Base-by-base conservation (phyloP, 2,113 vertebrate genomes). In the Numenius arquata region DNA sequence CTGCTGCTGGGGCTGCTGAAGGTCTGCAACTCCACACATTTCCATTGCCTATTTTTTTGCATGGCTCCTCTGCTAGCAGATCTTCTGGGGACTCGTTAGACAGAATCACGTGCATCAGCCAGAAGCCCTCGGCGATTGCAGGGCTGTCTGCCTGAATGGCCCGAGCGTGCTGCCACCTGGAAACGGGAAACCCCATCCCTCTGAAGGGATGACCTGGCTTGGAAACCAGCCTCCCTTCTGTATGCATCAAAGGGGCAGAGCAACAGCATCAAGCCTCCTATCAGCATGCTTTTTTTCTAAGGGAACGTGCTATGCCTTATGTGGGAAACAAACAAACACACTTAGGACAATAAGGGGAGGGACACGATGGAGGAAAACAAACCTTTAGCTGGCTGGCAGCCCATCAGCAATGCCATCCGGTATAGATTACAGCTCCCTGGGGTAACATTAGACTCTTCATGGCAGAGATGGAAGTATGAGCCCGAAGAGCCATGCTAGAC, bases 391-490 rank as follows among this genome's bases (percentile, higher is more conserved):
- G 93, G 77, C 95, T 76, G 77, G 80, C 86, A 95, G 92, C 73
- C 90, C 1, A 26, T 61, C 86, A 91, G 89, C 91, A 76, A 67
- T 89, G 74, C 91, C 84, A 83, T 43, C 84, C 30, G 15, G 84
- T 85, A 92, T 92, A 47, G 67, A 77, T 97, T 97, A 96, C 96
- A 83, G 89, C 84, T 96, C 94, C 63, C 67, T 0, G 0, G 71
- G 41, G 96, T 97, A 94, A 96, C 87, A 59, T 95, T 93, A 96
- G 74, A 94, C 74, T 82, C 38, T 50, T 72, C n/a, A 10, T 59
- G 75, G 78, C 81, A 71, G 94, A 94, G 77, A 52, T 2, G 75
- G 89, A 92, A 95, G 58, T 4, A 92, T 38, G 84, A 95, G 74
- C 77, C 74, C 11, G 0, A 73, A 79, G 84, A 94, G 84, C 89